Conservation (phyloP, 2,888 invertebrate species). For the Andrena praecox region DNA sequence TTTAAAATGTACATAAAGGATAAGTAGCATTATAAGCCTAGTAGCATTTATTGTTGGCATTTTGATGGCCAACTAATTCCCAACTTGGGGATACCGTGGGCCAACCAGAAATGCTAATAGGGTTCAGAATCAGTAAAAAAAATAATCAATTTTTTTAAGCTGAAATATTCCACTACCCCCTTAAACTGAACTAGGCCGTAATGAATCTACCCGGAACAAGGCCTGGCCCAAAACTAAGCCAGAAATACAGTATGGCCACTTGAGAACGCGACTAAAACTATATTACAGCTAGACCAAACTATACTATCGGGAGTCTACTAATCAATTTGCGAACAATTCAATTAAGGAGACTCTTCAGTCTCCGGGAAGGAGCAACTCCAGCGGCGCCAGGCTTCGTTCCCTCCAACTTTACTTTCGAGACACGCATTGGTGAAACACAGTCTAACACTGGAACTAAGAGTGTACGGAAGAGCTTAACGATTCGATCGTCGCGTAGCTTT, state of each 20-base stretch:
- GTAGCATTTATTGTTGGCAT: too few relatives aligned
- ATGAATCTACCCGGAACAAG: not conserved
- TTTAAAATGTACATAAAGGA: too few relatives aligned
- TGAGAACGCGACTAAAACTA: slow-evolving; percentile 20
- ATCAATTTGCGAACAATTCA: slow-evolving; percentile 48
- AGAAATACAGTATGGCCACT: slow-evolving; percentile 15
- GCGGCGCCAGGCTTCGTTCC: slow-evolving; percentile 24
- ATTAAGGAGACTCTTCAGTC: slow-evolving; percentile 29
- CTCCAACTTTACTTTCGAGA: slow-evolving; percentile 20
- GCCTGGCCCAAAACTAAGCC: not conserved
- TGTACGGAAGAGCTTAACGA: slow-evolving; percentile 1
- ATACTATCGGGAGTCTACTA: slow-evolving; percentile 40
- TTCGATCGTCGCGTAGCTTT: slow-evolving; percentile 12
- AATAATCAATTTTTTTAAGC: too few relatives aligned
- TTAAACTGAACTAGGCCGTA: not conserved
- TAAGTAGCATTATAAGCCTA: too few relatives aligned
- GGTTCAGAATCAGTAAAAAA: too few relatives aligned
- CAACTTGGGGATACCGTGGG: too few relatives aligned
- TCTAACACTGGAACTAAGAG: not conserved
- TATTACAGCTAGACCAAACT: slow-evolving; percentile 32
- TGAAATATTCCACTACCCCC: too few relatives aligned
- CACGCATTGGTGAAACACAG: not conserved
- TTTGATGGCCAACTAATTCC: too few relatives aligned
- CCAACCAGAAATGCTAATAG: too few relatives aligned
- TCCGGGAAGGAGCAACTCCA: slow-evolving; percentile 14